Evolutionary conservation across 2,113 vertebrate species (phyloP).

Genomic region (Ailurus styani): DNA sequence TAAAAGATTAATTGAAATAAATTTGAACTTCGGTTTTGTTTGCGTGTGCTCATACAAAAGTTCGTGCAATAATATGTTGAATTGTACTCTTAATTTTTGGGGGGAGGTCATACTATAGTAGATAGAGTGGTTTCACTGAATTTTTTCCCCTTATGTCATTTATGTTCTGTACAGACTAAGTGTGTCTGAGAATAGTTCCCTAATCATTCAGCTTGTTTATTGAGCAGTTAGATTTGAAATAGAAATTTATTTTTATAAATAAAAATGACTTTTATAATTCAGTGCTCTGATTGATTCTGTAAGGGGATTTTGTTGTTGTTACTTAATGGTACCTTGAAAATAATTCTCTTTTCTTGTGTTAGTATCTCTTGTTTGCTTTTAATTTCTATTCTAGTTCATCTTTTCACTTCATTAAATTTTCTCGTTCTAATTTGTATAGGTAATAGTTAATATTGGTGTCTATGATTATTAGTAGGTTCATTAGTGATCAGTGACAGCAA

Average conservation of each 20-base stretch:
- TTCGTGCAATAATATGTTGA: constrained; percentile 20
- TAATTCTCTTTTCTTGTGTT: neutral
- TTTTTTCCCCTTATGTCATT: neutral
- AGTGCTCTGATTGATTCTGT: neutral
- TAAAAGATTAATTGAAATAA: constrained; percentile 32
- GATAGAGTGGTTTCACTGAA: neutral
- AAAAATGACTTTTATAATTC: neutral
- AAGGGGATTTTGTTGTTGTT: neutral
- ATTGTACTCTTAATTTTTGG: neutral
- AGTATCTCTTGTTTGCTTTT: constrained; percentile 19
- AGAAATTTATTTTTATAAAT: neutral
- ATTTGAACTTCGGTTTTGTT: neutral
- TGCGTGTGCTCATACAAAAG: constrained; percentile 7
- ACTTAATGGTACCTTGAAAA: neutral
- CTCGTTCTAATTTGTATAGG: constrained; percentile 15
- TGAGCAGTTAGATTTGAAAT: constrained; percentile 24
- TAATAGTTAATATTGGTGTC: neutral
- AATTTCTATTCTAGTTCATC: constrained; percentile 24
- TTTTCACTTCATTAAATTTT: constrained; percentile 18
- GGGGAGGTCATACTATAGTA: neutral
- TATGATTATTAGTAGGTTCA: constrained; percentile 24
- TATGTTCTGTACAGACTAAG: neutral
- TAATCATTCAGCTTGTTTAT: constrained; percentile 7
- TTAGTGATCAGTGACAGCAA: constrained; percentile 41
- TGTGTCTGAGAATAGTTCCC: constrained; percentile 25